phyloP scores from a whole-genome alignment of 2,888 invertebrate genomes.

The Anodontia alba region DNA sequence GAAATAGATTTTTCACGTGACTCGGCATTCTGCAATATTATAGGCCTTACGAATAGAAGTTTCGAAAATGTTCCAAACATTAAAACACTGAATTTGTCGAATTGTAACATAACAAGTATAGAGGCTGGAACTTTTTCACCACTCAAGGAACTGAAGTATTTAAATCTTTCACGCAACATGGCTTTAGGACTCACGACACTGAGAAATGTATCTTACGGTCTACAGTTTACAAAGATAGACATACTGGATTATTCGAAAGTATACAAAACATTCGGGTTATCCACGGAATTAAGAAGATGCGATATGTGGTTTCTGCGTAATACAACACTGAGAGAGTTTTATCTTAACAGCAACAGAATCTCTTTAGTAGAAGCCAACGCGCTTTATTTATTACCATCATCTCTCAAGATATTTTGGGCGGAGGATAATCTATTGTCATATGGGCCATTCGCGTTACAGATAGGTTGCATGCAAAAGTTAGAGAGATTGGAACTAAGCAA shows the following conservation, averaged over 20 bases:
- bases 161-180: slow-evolving; percentile 46
- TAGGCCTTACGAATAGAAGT: slow-evolving; percentile 1
- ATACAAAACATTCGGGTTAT: slow-evolving; percentile 40
- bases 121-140: slow-evolving; percentile 23
- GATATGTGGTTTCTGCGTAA: slow-evolving; percentile 48
- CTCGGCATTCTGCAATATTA: slow-evolving; percentile 12
- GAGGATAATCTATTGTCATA: slow-evolving; percentile 45
- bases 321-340: slow-evolving; percentile 35
- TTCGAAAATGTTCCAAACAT: slow-evolving; percentile 14
- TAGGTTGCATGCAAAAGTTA: slow-evolving; percentile 19
- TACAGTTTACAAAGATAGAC: slow-evolving; percentile 44
- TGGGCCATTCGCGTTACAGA: slow-evolving; percentile 38
- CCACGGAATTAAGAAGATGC: slow-evolving; percentile 16
- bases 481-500: background rate
- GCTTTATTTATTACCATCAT: slow-evolving; percentile 19
- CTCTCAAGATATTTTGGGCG: slow-evolving; percentile 19
- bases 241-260: slow-evolving; percentile 34
- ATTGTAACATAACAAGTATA: slow-evolving; percentile 23
- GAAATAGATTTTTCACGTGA: background rate
- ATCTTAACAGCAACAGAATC: slow-evolving; percentile 31
- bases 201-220: slow-evolving; percentile 40
- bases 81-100: slow-evolving; percentile 14
- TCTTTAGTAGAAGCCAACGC: slow-evolving; percentile 31
- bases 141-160: slow-evolving; percentile 7
- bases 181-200: slow-evolving; percentile 29